Base-by-base conservation (phyloP, 2,888 invertebrate species). In the Phyllotreta cruciferae region DNA sequence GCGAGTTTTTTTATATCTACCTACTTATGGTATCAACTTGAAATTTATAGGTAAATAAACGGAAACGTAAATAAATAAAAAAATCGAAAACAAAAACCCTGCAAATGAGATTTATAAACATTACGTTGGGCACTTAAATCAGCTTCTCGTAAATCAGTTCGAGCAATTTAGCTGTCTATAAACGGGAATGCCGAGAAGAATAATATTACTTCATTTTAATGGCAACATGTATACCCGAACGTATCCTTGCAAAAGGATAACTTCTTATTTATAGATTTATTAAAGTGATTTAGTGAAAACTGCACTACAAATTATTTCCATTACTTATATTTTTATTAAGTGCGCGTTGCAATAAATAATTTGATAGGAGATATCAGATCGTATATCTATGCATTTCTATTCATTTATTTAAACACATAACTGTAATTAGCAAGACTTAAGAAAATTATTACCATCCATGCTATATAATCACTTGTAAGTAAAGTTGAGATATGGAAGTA, bases 181-280 rank as follows among this genome's bases (percentile, higher is more conserved):
- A 63, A 63, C 56, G 56, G 56, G 63, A 65, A 68, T 67, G 66
- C 64, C 65, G 66, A 65, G 65, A 63, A 60, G 63, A 74, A 77
- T 73, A 74, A 77, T 78, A 77, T 77, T 76, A 77, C 77, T 77
- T 76, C 75, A 75, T 72, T 76, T 24, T 77, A 77, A 78, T 75
- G 75, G 75, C 75, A 75, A 74, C 72, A 75, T 76, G 75, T 78
- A 74, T 74, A 75, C 11, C 13, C 39, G 24, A 37, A 47, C 39
- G n/a, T 58, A n/a, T n/a, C n/a, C n/a, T 41, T 34, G 13, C 10
- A 55, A 55, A 55, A 35, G 38, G n/a, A 6, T 14, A 49, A 37
- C 9, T 8, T 52, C 13, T 52, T 50, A 50, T 50, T 57, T 57
- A 50, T 41, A 11, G 57, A 49, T 57, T 34, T 57, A 50, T 34